A percentile compares a stretch with the other conserved stretches of the same genome.
These are phyloP conservation scores for Larimichthys crocea DNA, from an alignment of 2,113 vertebrate genomes.

Conservation along the genomic window DNA sequence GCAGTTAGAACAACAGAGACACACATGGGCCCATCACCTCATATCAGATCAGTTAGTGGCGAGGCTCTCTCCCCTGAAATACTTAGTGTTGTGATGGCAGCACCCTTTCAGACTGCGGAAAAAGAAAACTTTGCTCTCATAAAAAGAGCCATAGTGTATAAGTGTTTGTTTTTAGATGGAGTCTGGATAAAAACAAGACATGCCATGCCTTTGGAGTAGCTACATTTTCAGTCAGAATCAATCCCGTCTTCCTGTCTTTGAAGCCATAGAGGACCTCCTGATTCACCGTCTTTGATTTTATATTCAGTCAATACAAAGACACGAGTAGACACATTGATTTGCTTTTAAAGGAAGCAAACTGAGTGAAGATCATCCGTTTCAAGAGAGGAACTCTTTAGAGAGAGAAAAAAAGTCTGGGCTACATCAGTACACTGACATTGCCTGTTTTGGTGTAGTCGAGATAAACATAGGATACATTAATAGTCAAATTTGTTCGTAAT, in stretches of 20 bases:
- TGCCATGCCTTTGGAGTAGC: not conserved
- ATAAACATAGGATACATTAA: not conserved
- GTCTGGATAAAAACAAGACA: not conserved
- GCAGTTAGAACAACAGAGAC: slow-evolving; percentile 60
- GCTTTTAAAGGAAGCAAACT: not conserved
- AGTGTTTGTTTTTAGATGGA: not conserved
- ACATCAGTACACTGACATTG: not conserved
- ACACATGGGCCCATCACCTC: slow-evolving; percentile 55
- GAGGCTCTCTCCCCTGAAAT: slow-evolving; percentile 12
- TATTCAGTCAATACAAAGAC: not conserved
- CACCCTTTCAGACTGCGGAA: not conserved
- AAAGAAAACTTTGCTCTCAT: not conserved
- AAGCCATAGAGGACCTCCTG: not conserved
- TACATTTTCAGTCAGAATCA: not conserved
- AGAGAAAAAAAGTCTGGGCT: not conserved
- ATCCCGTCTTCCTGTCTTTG: not conserved
- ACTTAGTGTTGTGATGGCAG: not conserved
- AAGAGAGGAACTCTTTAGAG: not conserved
- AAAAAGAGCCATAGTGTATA: not conserved
- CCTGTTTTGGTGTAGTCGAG: not conserved
- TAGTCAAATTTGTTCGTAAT: not conserved
- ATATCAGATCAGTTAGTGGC: slow-evolving; percentile 71
- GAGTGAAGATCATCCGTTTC: not conserved
- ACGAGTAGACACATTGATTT: not conserved
- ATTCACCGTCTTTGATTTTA: not conserved